These are phyloP conservation scores for Sus scrofa DNA, from an alignment of 2,113 vertebrate species.

Conservation along the genomic window T2T-Sscrofa CM000818.6:135582001-135582500, in stretches of 20 bases:
- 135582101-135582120: rapidly evolving
- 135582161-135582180: background rate
- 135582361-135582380: background rate
- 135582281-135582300: background rate
- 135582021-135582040: background rate
- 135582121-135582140: background rate
- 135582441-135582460: background rate
- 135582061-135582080: background rate
- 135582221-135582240: background rate
- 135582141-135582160: background rate
- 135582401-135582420: background rate
- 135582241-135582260: background rate
- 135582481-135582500: background rate
- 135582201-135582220: background rate
- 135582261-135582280: too few species aligned
- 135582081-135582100: background rate
- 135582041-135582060: rapidly evolving
- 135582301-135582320: background rate
- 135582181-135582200: background rate
- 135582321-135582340: background rate
- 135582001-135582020: background rate
- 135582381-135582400: background rate
- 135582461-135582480: background rate
- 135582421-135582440: background rate
- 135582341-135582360: background rate